Evolutionary conservation across 2,888 invertebrate species (phyloP).

Genomic region (Actias luna): DNA sequence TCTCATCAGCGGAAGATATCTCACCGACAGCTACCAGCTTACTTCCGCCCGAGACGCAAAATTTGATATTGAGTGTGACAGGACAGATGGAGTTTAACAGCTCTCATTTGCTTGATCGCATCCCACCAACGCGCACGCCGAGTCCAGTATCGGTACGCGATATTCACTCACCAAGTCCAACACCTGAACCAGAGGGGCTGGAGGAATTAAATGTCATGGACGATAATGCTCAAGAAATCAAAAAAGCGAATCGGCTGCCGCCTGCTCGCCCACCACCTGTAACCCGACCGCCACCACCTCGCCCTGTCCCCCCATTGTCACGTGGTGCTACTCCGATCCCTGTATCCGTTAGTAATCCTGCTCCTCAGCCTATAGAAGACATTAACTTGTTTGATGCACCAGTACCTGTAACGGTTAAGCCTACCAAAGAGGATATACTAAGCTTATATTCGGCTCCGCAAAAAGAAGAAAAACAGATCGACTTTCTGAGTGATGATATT

Average conservation of each 20-base stretch:
- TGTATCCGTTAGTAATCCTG: conserved; percentile 22
- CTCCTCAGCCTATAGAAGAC: conserved; percentile 54
- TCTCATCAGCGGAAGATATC: conserved; percentile 51
- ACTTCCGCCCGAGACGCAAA: conserved; percentile 90
- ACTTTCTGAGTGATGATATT: conserved; percentile 83
- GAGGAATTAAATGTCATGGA: conserved; percentile 40
- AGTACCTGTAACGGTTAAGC: conserved; percentile 70
- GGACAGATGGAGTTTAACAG: conserved; percentile 95
- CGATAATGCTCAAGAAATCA: conserved; percentile 68
- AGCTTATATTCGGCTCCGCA: conserved; percentile 79
- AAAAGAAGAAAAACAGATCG: conserved; percentile 71
- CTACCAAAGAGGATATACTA: conserved; percentile 82
- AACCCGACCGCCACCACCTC: conserved; percentile 73
- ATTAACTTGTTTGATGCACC: conserved; percentile 83
- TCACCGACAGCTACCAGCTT: conserved; percentile 77
- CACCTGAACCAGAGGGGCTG: conserved; percentile 82
- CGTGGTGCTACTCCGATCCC: conserved; percentile 60
- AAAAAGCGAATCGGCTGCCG: conserved; percentile 56
- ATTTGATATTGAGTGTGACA: conserved; percentile 91
- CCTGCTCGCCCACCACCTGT: conserved; percentile 63
- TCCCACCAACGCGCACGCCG: conserved; percentile 92
- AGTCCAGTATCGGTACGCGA: conserved; percentile 92
- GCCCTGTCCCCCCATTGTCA: conserved; percentile 72
- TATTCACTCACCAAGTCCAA: conserved; percentile 92
- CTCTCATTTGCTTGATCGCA: conserved; percentile 89